Evolutionary conservation across 2,797 vertebrate species (phyloP), one percentile per base, ranked within the genome.

Genomic region (Rhodeus uyekii): DNA sequence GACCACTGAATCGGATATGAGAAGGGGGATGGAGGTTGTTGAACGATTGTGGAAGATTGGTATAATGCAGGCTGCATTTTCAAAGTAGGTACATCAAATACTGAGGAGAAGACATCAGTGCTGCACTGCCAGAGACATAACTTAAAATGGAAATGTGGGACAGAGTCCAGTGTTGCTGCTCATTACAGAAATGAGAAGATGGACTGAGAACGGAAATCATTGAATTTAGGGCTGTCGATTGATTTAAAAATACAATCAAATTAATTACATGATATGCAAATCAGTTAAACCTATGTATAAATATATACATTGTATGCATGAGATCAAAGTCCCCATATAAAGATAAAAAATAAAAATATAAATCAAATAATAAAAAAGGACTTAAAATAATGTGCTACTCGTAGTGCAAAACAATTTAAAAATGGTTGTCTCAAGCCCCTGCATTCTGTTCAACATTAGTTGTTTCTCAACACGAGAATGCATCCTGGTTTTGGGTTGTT

Each of bases 131-230:
- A 80, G 55, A 71, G 55, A 48, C 29, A 48, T 46, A 48, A 63
- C 55, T 73, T 60, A 63, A 80, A 80, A 80, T 80, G 55, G 78
- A 73, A 72, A 80, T 61, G 39, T 73, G 67, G 68, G 78, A 73
- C 42, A 60, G 78, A 27, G 46, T 67, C 38, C 77, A 36, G 39
- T 48, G 55, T 63, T 72, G 55, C 39, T 27, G 22, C 27, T 68
- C 42, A 77, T 39, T 46, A 77, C 73, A 83, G 64, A 80, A 38
- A 80, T 63, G 29, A 42, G 29, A 48, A 55, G 63, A 61, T 71
- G 55, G 55, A 38, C 29, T 61, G 29, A 80, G 14, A 61, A 58
- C 34, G 39, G 5, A 61, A 34, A 72, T 0, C 22, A 61, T 5
- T 60, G 39, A 71, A 72, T 58, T 75, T 53, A 53, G 32, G 71